phyloP scores from a whole-genome alignment of 2,888 invertebrate species.

The Stictocephala bisonia region DNA sequence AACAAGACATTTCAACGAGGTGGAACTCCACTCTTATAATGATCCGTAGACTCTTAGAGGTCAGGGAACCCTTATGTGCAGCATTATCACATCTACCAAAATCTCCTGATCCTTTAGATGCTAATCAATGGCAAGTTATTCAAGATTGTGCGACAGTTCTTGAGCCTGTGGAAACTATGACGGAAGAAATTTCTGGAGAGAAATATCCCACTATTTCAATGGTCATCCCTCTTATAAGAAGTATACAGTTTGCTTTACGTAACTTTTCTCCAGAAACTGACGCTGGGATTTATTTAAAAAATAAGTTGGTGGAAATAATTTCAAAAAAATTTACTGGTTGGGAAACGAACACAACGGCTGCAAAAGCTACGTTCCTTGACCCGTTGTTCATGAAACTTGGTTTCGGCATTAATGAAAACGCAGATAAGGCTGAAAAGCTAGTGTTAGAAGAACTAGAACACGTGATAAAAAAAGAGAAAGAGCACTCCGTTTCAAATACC shows the following conservation, averaged over 20 bases:
- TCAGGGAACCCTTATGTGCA: constrained; percentile 2
- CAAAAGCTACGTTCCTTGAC: no score
- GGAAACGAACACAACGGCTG: no score
- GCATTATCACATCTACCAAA: constrained; percentile 21
- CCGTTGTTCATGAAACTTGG: no score
- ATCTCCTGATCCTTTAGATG: constrained; percentile 5
- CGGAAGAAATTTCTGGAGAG: constrained; percentile 23
- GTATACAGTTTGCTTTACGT: neutral
- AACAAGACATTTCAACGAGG: constrained; percentile 2
- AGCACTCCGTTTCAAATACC: no score
- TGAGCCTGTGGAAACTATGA: constrained; percentile 20
- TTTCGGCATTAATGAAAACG: no score
- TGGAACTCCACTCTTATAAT: constrained; percentile 16
- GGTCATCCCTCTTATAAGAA: neutral
- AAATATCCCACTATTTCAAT: constrained; percentile 20
- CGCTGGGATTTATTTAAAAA: neutral
- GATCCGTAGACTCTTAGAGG: neutral
- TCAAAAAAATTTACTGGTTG: neutral
- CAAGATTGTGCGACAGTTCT: constrained; percentile 12
- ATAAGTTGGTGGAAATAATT: neutral
- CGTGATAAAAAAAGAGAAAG: no score
- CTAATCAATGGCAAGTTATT: neutral
- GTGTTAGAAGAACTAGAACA: no score
- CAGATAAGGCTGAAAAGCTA: no score
- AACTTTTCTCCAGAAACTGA: no score